A percentile compares a stretch with the other conserved stretches of the same genome.
Evolutionary conservation across 2,113 vertebrate species (phyloP).

Genomic region (Benthochromis sp.): DNA sequence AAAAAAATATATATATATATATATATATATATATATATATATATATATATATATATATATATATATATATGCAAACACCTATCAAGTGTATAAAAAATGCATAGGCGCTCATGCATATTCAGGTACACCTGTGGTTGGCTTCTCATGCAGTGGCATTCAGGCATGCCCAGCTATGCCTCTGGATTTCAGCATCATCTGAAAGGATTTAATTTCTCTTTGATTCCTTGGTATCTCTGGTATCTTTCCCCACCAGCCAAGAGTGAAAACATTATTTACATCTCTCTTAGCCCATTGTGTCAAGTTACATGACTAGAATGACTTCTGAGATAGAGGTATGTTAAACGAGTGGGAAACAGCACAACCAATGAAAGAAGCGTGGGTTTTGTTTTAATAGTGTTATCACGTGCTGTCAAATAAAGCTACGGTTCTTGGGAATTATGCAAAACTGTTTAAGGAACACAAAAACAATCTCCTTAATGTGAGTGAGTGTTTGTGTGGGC

Average conservation of each 20-base stretch:
- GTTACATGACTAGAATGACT: background rate
- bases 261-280: conserved; percentile 1
- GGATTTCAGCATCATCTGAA: conserved; percentile 16
- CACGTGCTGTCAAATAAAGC: background rate
- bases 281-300: background rate
- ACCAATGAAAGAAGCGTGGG: background rate
- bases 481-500: background rate
- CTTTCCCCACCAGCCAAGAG: conserved; percentile 1
- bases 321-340: background rate
- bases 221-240: background rate
- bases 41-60: background rate
- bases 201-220: conserved; percentile 21
- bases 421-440: background rate
- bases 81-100: background rate
- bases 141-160: background rate
- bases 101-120: background rate
- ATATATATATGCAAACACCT: background rate
- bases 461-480: background rate
- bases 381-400: background rate
- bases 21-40: background rate
- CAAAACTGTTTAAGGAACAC: background rate
- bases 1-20: background rate
- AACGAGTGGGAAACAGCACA: background rate
- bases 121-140: conserved; percentile 4
- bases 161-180: conserved; percentile 21